Evolutionary conservation across 2,888 invertebrate species (phyloP), one percentile per base, ranked within the genome.

Genomic region (Listrodromus nycthemerus): DNA sequence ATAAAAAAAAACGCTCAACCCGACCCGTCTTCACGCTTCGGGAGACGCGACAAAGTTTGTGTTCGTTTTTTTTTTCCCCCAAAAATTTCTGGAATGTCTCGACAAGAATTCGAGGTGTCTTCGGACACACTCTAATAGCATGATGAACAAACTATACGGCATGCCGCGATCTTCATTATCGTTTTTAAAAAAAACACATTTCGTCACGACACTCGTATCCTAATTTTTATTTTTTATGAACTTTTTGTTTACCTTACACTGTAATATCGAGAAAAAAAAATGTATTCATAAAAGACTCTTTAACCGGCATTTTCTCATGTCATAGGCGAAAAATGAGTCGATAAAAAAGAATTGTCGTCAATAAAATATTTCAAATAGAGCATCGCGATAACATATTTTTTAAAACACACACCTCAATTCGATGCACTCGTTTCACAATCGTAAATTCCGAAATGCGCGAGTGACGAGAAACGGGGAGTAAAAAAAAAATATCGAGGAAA

Each of bases 101-200:
- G 24, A 61, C 37, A 30, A 77, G 50, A 73, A 58, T n/a, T 45
- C 45, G 67, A 48, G 48, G n/a, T 30, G 55, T 41, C 41, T 16
- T 21, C 55, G 61, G n/a, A 19, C 52, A 52, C 21, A 33, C 45
- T 66, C 19, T 33, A 52, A 66, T 33, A 41, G 27, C n/a, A 45
- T 30, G 50, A 69, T 37, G 63, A 37, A 30, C 70, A 24, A 67
- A 33, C 21, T 45, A 70, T 37, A 65, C 16, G n/a, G 27, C 55
- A 13, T 75, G 55, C 10, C 7, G n/a, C 21, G 52, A 80, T 80
- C 76, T 80, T 80, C 79, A 75, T 83, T 83, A 75, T 70, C 37
- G 67, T 83, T 52, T 76, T n/a, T n/a, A 71, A 41, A 67, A 48
- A 80, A 80, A 77, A 76, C 80, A 76, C 76, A 76, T 80, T 83